Evolutionary conservation across 2,888 invertebrate genomes (phyloP).

Genomic region (Eilema depressum): DNA sequence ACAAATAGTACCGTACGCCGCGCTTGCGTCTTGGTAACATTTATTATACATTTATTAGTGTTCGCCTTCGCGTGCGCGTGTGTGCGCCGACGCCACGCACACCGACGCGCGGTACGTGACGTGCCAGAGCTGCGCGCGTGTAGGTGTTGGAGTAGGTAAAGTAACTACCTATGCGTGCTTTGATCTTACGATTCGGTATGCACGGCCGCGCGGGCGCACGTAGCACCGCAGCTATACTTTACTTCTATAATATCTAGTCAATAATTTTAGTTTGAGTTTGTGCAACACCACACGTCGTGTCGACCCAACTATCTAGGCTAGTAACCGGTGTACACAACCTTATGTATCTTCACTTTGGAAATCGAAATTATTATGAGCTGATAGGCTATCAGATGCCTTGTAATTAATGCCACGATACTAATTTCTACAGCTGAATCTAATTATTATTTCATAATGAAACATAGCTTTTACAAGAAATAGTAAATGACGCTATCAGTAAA

Average conservation of each 20-base stretch:
- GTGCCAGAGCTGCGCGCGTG: slow-evolving; percentile 66
- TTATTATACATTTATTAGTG: slow-evolving; percentile 83
- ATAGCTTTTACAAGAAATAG: background rate
- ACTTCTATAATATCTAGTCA: slow-evolving; percentile 83
- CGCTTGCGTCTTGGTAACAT: slow-evolving; percentile 84
- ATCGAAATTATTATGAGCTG: slow-evolving; percentile 40
- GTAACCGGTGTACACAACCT: slow-evolving; percentile 60
- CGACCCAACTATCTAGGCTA: slow-evolving; percentile 68
- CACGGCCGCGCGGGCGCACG: slow-evolving; percentile 83
- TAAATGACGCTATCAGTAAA: background rate
- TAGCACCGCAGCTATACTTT: slow-evolving; percentile 81
- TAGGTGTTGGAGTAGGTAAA: slow-evolving; percentile 83
- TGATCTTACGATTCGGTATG: slow-evolving; percentile 87
- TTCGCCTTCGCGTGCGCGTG: slow-evolving; percentile 65
- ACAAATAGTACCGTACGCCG: slow-evolving; percentile 86
- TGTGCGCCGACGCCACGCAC: slow-evolving; percentile 62
- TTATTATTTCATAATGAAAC: background rate
- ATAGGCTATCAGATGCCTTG: slow-evolving; percentile 31
- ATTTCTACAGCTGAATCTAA: slow-evolving; percentile 12
- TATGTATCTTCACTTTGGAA: slow-evolving; percentile 60
- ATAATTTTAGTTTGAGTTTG: slow-evolving; percentile 84
- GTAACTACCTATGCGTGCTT: slow-evolving; percentile 85
- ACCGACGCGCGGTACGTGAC: slow-evolving; percentile 60
- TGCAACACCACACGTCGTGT: slow-evolving; percentile 80
- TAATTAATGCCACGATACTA: slow-evolving; percentile 26